These are phyloP conservation scores for Rhynchophorus ferrugineus DNA, from an alignment of 1,140 invertebrate species.

Conservation along the genomic window DNA sequence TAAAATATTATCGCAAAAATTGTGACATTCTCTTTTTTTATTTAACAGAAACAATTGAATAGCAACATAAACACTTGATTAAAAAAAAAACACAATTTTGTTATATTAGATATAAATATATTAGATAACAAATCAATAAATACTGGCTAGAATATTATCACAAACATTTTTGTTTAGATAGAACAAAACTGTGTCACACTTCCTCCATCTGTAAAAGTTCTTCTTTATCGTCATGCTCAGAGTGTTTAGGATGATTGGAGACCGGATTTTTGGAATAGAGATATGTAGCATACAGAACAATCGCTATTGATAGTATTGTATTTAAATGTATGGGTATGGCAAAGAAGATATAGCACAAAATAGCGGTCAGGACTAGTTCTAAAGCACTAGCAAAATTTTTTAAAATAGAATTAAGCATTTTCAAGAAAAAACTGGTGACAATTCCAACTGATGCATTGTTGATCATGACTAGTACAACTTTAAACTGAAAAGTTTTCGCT, in stretches of 20 bases:
- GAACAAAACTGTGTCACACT: slow-evolving; percentile 14
- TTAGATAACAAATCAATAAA: not conserved
- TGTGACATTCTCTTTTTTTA: too few relatives aligned
- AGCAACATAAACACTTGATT: too few relatives aligned
- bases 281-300: slow-evolving; percentile 76
- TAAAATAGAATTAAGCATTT: slow-evolving; percentile 88
- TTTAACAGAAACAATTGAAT: too few relatives aligned
- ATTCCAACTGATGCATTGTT: slow-evolving; percentile 91
- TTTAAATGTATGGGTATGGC: slow-evolving; percentile 76
- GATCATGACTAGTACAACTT: slow-evolving; percentile 74
- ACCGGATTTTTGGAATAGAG: slow-evolving; percentile 90
- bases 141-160: not conserved
- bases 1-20: too few relatives aligned
- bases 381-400: slow-evolving; percentile 94
- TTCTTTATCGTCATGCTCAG: slow-evolving; percentile 5
- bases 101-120: not conserved
- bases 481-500: slow-evolving; percentile 50
- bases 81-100: too few relatives aligned
- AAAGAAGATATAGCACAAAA: slow-evolving; percentile 85
- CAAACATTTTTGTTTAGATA: not conserved
- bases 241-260: slow-evolving; percentile 22
- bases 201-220: slow-evolving; percentile 19
- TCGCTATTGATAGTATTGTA: slow-evolving; percentile 72
- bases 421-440: slow-evolving; percentile 88
- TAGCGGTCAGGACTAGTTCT: slow-evolving; percentile 84